Base-by-base conservation (phyloP, 2,113 vertebrate genomes). In the Catharus bicknelli region DNA sequence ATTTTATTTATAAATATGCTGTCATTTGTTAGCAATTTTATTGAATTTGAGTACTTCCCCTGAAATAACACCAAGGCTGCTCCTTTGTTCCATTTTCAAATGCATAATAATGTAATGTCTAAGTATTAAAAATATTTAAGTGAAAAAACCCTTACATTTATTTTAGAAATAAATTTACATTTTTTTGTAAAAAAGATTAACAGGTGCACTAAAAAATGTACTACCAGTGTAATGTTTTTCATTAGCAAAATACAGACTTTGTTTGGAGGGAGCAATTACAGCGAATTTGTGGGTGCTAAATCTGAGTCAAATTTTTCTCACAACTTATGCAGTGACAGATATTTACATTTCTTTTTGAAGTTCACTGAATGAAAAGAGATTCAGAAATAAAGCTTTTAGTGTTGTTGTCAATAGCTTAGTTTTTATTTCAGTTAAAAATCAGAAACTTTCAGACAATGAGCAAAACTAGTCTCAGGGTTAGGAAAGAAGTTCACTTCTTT, bases 81-180 rank as follows among this genome's bases (percentile, higher is more conserved):
- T 7, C 16, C 7, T 73, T 76, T 36, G 6, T n/a, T 75, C n/a
- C 30, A 8, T 54, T 87, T 89, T 89, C 66, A 72, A 61, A 10
- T 42, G 23, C 5, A 29, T 29, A 38, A 34, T 68, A 45, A 59
- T 51, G 3, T 64, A 72, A 2, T 48, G 40, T 42, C 7, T 68
- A 76, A 75, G 3, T 38, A 68, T 34, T 54, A 34, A 50, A 32
- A 74, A 59, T 21, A 5, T 59, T 77, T 74, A 26, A 50, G 10
- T 57, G 18, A 6, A 36, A 53, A 76, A 17, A 2, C 1, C 2
- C 2, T 43, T 32, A 10, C 2, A 22, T 53, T 51, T 68, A 0
- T 50, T 63, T 47, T 40, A 9, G 21, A 16, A 77, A 70, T 58
- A 18, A 19, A 68, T 34, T 15, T 20, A 2, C 23, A 14, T 25